These are phyloP conservation scores for Macrobrachium rosenbergii DNA, from an alignment of 1,140 invertebrate species.

Conservation along the genomic window DNA sequence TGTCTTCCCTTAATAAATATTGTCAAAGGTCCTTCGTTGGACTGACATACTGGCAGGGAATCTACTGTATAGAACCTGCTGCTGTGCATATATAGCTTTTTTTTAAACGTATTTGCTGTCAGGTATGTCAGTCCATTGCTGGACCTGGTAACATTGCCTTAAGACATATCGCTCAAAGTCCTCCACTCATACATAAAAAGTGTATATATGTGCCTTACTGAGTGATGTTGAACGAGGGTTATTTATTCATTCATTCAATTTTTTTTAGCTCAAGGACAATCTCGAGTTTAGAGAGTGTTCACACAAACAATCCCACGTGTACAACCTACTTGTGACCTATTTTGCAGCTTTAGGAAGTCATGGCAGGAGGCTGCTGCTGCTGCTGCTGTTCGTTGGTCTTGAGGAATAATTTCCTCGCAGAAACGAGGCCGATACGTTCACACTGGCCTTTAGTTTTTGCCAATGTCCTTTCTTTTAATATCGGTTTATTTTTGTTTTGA, in stretches of 20 bases:
- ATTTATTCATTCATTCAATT: constrained; percentile 24
- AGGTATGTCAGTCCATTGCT: neutral
- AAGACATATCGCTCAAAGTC: constrained; percentile 57
- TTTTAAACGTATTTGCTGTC: neutral
- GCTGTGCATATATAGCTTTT: constrained; percentile 11
- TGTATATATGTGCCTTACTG: constrained; percentile 54
- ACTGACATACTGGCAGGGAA: constrained; percentile 25
- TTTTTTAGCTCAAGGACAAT: constrained; percentile 24
- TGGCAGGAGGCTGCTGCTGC: no score
- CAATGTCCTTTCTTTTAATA: no score
- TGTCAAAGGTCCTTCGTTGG: neutral
- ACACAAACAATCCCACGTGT: neutral
- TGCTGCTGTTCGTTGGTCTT: no score
- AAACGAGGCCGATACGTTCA: no score
- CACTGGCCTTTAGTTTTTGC: no score
- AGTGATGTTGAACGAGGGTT: neutral
- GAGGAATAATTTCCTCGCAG: no score
- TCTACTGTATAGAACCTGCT: neutral
- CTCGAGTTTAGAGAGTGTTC: neutral
- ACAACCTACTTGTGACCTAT: no score
- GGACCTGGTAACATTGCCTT: constrained; percentile 1
- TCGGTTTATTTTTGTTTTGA: no score
- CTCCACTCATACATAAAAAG: constrained; percentile 16
- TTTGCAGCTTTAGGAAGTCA: no score
- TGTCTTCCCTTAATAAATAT: constrained; percentile 41